phyloP scores from a whole-genome alignment of 2,888 invertebrate genomes.

The Agonopterix alstromeriana region DNA sequence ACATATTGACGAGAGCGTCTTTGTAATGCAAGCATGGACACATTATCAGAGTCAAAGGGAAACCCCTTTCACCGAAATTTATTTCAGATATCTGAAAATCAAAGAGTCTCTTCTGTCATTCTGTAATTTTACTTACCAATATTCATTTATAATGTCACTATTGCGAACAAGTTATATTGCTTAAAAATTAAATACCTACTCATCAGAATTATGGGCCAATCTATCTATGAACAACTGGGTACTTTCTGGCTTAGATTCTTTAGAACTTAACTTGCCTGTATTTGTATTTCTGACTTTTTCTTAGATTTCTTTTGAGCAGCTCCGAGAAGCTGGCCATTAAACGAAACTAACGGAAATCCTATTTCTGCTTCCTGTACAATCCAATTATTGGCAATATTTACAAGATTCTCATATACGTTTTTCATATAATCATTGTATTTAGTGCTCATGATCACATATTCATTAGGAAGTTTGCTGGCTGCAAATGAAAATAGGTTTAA shows the following conservation, averaged over 20 bases:
- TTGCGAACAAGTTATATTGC: too few species aligned
- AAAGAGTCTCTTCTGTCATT: not conserved
- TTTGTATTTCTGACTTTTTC: constrained; percentile 50
- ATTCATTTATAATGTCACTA: too few species aligned
- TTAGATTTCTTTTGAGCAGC: constrained; percentile 48
- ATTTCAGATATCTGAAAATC: constrained; percentile 40
- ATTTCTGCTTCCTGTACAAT: constrained; percentile 47
- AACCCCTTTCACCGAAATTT: constrained; percentile 44
- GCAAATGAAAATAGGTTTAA: not conserved
- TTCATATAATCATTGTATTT: constrained; percentile 60
- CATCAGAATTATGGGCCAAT: too few species aligned
- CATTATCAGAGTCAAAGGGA: constrained; percentile 53
- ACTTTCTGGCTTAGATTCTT: too few species aligned
- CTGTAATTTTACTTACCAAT: too few species aligned
- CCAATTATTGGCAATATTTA: constrained; percentile 64
- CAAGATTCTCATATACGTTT: constrained; percentile 45
- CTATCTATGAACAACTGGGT: too few species aligned
- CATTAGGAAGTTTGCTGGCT: constrained; percentile 44
- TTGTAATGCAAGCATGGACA: constrained; percentile 50
- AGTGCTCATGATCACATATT: constrained; percentile 43
- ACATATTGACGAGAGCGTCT: constrained; percentile 43
- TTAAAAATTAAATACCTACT: too few species aligned
- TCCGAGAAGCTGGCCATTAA: constrained; percentile 50
- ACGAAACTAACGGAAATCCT: constrained; percentile 41
- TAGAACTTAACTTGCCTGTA: constrained; percentile 28